Conservation (phyloP, 2,888 invertebrate genomes). For the Tachina fera region DNA sequence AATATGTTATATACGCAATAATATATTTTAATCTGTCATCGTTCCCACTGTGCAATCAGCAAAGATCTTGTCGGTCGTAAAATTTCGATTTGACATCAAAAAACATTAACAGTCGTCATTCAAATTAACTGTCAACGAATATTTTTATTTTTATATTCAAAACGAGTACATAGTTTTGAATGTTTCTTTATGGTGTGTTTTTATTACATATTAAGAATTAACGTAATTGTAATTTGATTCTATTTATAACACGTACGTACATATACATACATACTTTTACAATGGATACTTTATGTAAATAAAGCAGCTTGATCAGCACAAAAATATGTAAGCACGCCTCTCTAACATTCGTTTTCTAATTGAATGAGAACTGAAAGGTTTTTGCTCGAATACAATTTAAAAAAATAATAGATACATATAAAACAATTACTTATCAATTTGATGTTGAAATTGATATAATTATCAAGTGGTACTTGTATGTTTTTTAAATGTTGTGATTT, state of each 20-base stretch:
- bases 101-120: slow-evolving; percentile 19
- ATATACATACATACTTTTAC: no score
- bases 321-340: slow-evolving; percentile 24
- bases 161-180: background rate
- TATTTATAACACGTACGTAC: slow-evolving; percentile 7
- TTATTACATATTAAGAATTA: slow-evolving; percentile 8
- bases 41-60: background rate
- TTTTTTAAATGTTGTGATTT: slow-evolving; percentile 10
- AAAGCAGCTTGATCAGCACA: slow-evolving; percentile 3
- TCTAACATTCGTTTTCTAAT: slow-evolving; percentile 7
- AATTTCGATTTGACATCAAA: slow-evolving; percentile 10
- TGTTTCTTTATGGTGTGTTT: background rate
- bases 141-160: background rate
- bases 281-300: background rate
- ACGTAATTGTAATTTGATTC: slow-evolving; percentile 31
- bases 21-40: background rate
- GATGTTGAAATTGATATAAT: slow-evolving; percentile 14
- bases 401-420: background rate
- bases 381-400: background rate
- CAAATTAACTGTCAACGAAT: slow-evolving; percentile 38
- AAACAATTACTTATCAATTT: slow-evolving; percentile 36
- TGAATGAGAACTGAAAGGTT: background rate
- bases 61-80: slow-evolving; percentile 10
- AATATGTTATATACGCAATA: no score
- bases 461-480: slow-evolving; percentile 6